Base-by-base conservation (phyloP, 2,113 vertebrate species). In the Psammodynastes pulverulentus region DNA sequence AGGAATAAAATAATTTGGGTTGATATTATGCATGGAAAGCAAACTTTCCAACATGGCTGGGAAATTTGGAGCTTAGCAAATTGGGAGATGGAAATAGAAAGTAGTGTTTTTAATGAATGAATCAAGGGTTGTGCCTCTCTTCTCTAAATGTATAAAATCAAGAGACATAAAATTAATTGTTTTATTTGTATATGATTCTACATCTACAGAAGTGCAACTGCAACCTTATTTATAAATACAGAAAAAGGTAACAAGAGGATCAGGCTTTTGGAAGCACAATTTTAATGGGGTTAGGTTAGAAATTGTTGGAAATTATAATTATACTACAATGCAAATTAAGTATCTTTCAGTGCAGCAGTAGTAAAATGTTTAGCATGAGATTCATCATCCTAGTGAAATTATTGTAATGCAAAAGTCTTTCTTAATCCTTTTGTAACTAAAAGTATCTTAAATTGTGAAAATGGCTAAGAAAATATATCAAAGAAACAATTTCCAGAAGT, bases 121-220 rank as follows among this genome's bases (percentile, higher is more conserved):
- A 79, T 43, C 72, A 79, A 79, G 72, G 17, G 39, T 12, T 79
- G 26, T 43, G 7, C n/a, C 45, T 92, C 48, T 89, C 86, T 92
- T 87, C 29, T 10, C 23, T 21, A 86, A 7, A n/a, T 24, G 67
- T 2, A 3, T 15, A 34, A 21, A 0, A 0, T 86, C 26, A 62
- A 46, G n/a, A 91, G 48, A 0, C 1, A 9, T n/a, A 79, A 0
- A 0, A 34, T 21, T n/a, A 62, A 26, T 93, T 26, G 5, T 6
- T 92, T 92, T 45, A 84, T 48, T 12, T 89, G 84, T 62, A 9
- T 79, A 86, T 26, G 88, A 53, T 87, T 86, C 53, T 24, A 17
- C 84, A 21, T 45, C 19, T 79, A 13, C 54, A 45, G 6, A 92
- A 79, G 12, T 67, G 48, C 67, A 54, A 23, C 26, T 85, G 29